Conservation (phyloP, 1,140 invertebrate species). For the Campoletis sonorensis region DNA sequence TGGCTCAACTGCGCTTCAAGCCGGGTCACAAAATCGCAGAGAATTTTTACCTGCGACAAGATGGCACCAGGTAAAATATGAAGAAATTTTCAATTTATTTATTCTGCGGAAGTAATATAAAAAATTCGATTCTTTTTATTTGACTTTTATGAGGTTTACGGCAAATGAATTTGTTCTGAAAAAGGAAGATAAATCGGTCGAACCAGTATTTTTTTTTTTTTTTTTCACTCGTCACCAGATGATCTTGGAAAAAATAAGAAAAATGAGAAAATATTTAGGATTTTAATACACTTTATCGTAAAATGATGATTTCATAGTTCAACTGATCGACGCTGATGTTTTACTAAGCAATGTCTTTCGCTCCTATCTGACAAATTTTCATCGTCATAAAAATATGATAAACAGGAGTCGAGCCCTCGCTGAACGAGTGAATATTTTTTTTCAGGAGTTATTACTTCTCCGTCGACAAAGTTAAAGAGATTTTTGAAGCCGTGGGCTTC, state of each 20-base stretch:
- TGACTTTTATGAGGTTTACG: too few species aligned
- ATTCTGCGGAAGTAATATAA: too few species aligned
- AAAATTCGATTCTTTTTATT: too few species aligned
- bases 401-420: too few species aligned
- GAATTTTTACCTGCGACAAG: constrained; percentile 97
- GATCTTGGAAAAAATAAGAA: neutral
- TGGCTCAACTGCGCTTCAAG: constrained; percentile 96
- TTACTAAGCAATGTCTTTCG: constrained; percentile 32
- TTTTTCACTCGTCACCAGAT: too few species aligned
- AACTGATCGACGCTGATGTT: constrained; percentile 15
- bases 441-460: constrained; percentile 90
- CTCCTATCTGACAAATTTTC: constrained; percentile 31
- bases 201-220: too few species aligned
- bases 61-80: constrained; percentile 90
- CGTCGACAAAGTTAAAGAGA: constrained; percentile 79
- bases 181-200: too few species aligned
- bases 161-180: too few species aligned
- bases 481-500: constrained; percentile 85
- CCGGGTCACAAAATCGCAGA: constrained; percentile 94
- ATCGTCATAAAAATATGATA: too few species aligned
- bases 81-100: too few species aligned
- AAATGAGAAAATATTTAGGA: neutral
- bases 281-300: neutral
- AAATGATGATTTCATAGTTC: constrained; percentile 44
- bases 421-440: constrained; percentile 54